Base-by-base conservation (phyloP, 2,797 vertebrate species). In the Salmo trutta region DNA sequence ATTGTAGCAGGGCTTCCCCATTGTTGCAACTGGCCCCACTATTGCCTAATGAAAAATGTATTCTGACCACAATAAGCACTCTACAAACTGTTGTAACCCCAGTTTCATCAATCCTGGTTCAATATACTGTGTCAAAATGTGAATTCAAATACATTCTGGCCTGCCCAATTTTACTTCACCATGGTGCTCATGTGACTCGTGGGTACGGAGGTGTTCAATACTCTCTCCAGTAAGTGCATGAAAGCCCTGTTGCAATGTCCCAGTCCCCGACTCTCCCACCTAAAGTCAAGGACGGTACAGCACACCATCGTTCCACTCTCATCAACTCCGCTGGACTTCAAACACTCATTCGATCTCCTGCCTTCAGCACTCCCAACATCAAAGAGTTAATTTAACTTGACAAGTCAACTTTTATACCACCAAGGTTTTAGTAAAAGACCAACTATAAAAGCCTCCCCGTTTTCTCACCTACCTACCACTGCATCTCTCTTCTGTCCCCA, bases 1-100 rank as follows among this genome's bases (percentile, higher is more conserved):
- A 77, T 33, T 69, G 29, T 62, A 81, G 73, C 77, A 82, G 74
- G 79, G 31, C 70, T 74, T 77, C 68, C 78, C 77, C 27, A 33
- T 8, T 59, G 27, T n/a, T 62, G n/a, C 47, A 52, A 75, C 59
- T 81, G 71, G 7, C 41, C 10, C 41, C 10, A 47, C 41, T 47
- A 47, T 47, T 14, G 41, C 10, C 10, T 3, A 47, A 47, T 47
- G 10, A 47, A 47, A 47, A 47, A 47, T 3, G 3, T 47, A 56
- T 56, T 56, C 16, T 56, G 16, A 56, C 4, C 53, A 56, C 17
- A 56, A 56, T 56, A 56, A 56, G 5, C 41, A 14, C 41, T n/a
- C 19, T 21, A 70, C 68, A 41, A 70, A 47, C 36, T 12, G 33
- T 21, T 47, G n/a, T 71, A 19, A 69, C 17, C 8, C 24, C 36